Base-by-base conservation (phyloP, 2,888 invertebrate genomes). In the Scrobipalpa atriplicella region DNA sequence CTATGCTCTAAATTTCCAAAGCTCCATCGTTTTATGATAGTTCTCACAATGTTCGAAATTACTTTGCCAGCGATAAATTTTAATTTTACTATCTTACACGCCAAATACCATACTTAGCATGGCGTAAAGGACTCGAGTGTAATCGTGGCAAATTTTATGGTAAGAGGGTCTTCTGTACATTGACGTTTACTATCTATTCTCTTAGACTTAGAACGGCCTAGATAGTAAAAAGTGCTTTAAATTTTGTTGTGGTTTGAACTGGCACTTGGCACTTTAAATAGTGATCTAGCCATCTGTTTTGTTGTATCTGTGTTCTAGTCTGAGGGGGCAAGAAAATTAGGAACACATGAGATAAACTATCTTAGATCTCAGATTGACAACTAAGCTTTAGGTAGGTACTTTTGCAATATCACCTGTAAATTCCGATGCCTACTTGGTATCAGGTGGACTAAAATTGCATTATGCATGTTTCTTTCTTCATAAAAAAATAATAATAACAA, bases 61-160 rank as follows among this genome's bases (percentile, higher is more conserved):
- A n/a, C 58, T 43, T 62, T 43, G 43, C 19, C 58, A 66, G 66
- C 68, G 54, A 70, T 70, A 72, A 69, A 70, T 67, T 67, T 65
- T 56, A 68, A 68, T 56, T 70, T 72, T 67, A 70, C 66, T 66
- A 63, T 70, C 66, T 54, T 63, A 65, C 36, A 56, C 56, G 64
- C 69, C 70, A 69, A 68, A 69, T 65, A 54, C 69, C 65, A 65
- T 67, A 68, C 69, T 72, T 72, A 72, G 62, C 67, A 38, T 66
- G 51, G 58, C 64, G 66, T 72, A 72, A 69, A 70, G 61, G 62
- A 51, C 43, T 54, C n/a, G 16, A 1, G 18, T 54, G 41, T 64
- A 52, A 58, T 16, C 66, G 67, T 54, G 60, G 56, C 19, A 38
- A 60, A 64, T 62, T 69, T 71, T 65, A 71, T 67, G 66, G 64